These are phyloP conservation scores for Morus bassanus DNA, from an alignment of 2,797 vertebrate species.

Conservation along the genomic window DNA sequence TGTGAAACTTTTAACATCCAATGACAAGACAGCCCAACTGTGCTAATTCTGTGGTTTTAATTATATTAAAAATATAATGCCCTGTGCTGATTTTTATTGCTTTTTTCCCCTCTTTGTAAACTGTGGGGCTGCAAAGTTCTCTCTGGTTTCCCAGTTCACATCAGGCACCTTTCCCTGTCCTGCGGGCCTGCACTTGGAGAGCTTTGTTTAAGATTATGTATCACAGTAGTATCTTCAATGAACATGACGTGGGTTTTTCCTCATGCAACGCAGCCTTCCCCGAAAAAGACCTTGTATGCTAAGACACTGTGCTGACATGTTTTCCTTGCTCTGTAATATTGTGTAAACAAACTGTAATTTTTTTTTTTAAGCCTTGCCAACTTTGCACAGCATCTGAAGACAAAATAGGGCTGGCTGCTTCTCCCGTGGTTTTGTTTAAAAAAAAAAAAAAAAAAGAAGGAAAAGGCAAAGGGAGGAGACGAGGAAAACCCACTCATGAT, in stretches of 20 bases:
- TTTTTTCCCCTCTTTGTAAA: background rate
- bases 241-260: background rate
- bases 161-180: background rate
- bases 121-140: background rate
- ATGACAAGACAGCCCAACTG: background rate
- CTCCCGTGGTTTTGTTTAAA: background rate
- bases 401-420: conserved; percentile 7
- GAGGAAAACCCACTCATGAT: conserved; percentile 36
- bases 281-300: background rate
- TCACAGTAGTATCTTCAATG: background rate
- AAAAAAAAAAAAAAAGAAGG: background rate
- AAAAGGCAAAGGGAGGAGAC: conserved; percentile 28
- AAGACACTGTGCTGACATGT: background rate
- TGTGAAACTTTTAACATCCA: background rate
- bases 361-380: conserved; percentile 25
- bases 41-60: background rate
- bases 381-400: background rate
- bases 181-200: background rate
- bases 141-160: background rate
- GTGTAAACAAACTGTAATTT: conserved; percentile 30
- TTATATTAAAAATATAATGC: background rate
- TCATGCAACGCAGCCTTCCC: background rate
- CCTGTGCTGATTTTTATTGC: background rate
- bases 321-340: conserved; percentile 28
- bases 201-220: background rate